Evolutionary conservation across 2,888 invertebrate genomes (phyloP).

Genomic region (Athrips mouffetella): DNA sequence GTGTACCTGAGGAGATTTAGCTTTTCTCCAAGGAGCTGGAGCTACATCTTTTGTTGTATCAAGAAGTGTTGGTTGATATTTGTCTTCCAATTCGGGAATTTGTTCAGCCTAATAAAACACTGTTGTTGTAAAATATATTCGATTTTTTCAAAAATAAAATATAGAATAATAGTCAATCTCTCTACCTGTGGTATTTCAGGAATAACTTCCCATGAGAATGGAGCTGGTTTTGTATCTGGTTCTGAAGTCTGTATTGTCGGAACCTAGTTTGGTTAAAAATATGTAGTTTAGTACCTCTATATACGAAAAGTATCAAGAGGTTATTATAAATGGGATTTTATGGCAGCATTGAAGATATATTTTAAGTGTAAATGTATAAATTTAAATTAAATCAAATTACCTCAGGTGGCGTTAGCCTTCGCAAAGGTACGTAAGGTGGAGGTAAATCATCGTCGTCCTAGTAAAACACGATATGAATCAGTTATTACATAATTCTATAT

Average conservation of each 20-base stretch:
- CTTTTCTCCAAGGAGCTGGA: constrained; percentile 60
- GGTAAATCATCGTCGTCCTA: constrained; percentile 20
- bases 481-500: neutral
- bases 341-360: neutral
- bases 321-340: neutral
- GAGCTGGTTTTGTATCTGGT: constrained; percentile 46
- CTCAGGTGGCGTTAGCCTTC: constrained; percentile 3
- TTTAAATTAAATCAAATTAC: neutral
- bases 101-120: constrained; percentile 59
- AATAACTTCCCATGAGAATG: constrained; percentile 69
- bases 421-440: constrained; percentile 9
- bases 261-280: constrained; percentile 41
- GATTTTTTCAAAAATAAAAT: neutral
- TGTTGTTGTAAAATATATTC: constrained; percentile 1
- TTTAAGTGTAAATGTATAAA: neutral
- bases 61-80: constrained; percentile 62
- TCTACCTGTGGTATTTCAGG: constrained; percentile 73
- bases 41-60: constrained; percentile 47
- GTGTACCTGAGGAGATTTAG: constrained; percentile 64
- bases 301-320: neutral
- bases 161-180: constrained; percentile 9
- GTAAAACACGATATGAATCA: neutral
- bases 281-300: neutral
- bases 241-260: constrained; percentile 48
- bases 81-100: constrained; percentile 64